Base-by-base conservation (phyloP, 2,113 vertebrate species). In the Eudyptes chrysolophus region DNA sequence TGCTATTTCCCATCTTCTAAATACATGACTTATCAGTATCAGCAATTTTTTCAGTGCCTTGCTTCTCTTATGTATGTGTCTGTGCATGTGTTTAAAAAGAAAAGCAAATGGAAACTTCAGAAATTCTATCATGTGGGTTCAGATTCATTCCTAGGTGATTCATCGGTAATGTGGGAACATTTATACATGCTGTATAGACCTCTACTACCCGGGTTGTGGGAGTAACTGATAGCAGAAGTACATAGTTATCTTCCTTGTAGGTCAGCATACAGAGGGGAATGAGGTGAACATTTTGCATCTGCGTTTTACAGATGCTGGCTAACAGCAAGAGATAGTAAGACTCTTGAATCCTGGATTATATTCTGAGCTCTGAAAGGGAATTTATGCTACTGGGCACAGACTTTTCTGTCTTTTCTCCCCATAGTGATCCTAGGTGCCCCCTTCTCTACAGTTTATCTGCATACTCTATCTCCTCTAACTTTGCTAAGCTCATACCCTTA, bases 151-250 rank as follows among this genome's bases (percentile, higher is more conserved):
- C 60, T 51, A 62, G 87, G 65, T 93, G 82, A 93, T 85, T 96
- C 62, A 89, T 60, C 71, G 70, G 79, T 42, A 89, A 51, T 0
- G 9, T 85, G 87, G 87, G 89, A 94, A 90, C 83, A 74, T 90
- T 90, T 88, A 46, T 84, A 74, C 65, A 22, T 16, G 42, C 86
- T 94, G 79, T 42, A 74, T 38, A 90, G 95, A 62, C 70, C 82
- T 93, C 78, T 86, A 17, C 70, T 89, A 52, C 66, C 25, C 6
- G 0, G 44, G 42, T 5, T 94, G 83, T 90, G 75, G 92, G 85
- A 96, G 83, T 77, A 92, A 87, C 80, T 87, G 94, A 87, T 84
- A 91, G 94, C 84, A 94, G 72, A 70, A 89, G 65, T 84, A 92
- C 79, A 14, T 30, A 34, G 83, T 89, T 94, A 92, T 94, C 95